Evolutionary conservation across 23 tunicate species (phyloP).

Genomic region (Pegea sp.): DNA sequence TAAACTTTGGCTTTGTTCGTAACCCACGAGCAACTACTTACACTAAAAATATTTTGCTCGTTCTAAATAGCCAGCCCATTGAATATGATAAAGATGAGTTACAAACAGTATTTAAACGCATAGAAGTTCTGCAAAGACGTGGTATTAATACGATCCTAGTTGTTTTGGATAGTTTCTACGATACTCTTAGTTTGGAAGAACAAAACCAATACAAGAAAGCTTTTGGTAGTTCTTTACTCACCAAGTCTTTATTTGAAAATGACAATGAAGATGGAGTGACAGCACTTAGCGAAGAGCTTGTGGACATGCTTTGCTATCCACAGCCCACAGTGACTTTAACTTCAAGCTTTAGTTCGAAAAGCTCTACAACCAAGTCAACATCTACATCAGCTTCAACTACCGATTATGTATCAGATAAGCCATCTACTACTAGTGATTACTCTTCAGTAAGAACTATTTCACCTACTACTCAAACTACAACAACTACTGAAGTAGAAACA

Average conservation of each 20-base stretch:
- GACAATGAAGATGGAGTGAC: constrained; percentile 1
- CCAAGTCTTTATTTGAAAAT: constrained; percentile 2
- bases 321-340: constrained; percentile 2
- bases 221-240: too few relatives aligned
- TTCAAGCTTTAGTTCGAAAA: too few relatives aligned
- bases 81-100: background rate
- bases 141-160: constrained; percentile 3
- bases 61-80: constrained; percentile 3
- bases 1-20: constrained; percentile 2
- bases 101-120: constrained; percentile 1
- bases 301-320: constrained; percentile 25
- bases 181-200: too few relatives aligned
- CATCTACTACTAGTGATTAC: too few relatives aligned
- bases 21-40: constrained; percentile 4
- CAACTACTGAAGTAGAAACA: too few relatives aligned
- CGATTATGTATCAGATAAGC: too few relatives aligned
- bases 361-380: too few relatives aligned
- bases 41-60: constrained; percentile 3
- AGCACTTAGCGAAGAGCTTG: constrained; percentile 9
- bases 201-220: too few relatives aligned
- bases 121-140: constrained; percentile 3
- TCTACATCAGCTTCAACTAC: too few relatives aligned
- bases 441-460: too few relatives aligned
- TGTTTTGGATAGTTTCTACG: constrained; percentile 1
- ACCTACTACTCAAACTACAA: too few relatives aligned